These are phyloP conservation scores for Brachypterus glaber DNA, from an alignment of 2,888 invertebrate species.

Conservation along the genomic window DNA sequence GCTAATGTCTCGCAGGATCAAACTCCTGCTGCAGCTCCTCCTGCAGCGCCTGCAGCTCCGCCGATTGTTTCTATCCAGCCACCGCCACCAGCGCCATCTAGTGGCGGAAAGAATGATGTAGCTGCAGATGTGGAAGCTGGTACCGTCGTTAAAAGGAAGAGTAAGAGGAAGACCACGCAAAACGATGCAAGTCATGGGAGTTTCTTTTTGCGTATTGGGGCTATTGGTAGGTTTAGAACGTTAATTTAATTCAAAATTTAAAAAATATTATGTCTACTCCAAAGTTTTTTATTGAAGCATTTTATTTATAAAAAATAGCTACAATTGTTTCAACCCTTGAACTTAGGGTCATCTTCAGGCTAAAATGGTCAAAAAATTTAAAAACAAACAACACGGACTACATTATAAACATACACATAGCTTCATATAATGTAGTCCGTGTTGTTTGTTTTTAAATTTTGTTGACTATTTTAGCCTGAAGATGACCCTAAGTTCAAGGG, in stretches of 20 bases:
- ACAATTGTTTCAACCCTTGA: too few species aligned
- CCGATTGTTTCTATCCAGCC: conserved; percentile 48
- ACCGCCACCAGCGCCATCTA: conserved; percentile 51
- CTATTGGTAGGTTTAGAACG: conserved; percentile 60
- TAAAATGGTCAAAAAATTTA: too few species aligned
- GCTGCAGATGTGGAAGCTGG: conserved; percentile 61
- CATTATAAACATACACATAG: too few species aligned
- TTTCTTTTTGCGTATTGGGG: conserved; percentile 86
- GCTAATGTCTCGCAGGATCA: conserved; percentile 32
- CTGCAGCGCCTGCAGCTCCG: conserved; percentile 53
- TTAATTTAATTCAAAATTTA: background rate
- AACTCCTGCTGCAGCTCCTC: conserved; percentile 52
- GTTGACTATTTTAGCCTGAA: too few species aligned
- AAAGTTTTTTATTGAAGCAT: too few species aligned
- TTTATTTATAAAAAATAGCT: too few species aligned
- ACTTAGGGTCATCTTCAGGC: too few species aligned
- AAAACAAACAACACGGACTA: too few species aligned
- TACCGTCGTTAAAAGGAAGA: conserved; percentile 52
- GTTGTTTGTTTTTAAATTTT: too few species aligned
- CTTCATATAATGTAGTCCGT: too few species aligned
- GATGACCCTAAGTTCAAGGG: too few species aligned
- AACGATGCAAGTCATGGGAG: conserved; percentile 88
- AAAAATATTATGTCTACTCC: too few species aligned
- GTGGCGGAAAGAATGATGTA: conserved; percentile 35
- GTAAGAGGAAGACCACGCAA: conserved; percentile 81